Evolutionary conservation across 2,113 vertebrate species (phyloP).

Genomic region (Strix aluco): DNA sequence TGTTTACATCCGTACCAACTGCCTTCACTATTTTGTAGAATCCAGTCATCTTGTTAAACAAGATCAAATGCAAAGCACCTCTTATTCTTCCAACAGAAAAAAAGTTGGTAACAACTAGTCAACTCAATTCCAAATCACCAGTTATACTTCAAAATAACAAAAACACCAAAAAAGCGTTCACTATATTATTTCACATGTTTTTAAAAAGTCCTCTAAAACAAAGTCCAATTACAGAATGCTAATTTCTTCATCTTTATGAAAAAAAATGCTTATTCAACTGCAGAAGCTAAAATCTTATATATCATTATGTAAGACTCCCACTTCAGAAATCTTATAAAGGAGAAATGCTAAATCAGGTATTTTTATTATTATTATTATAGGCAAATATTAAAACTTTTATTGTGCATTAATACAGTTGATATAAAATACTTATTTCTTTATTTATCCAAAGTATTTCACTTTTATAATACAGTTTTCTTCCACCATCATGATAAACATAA

Average conservation of each 20-base stretch:
- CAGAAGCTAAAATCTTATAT: background rate
- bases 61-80: conserved; percentile 61
- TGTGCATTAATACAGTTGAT: background rate
- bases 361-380: background rate
- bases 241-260: background rate
- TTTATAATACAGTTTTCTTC: conserved; percentile 26
- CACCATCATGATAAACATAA: conserved; percentile 41
- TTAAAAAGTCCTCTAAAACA: background rate
- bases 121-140: conserved; percentile 32
- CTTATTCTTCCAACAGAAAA: conserved; percentile 34
- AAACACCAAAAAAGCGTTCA: background rate
- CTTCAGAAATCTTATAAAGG: conserved; percentile 13
- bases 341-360: background rate
- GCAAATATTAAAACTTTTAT: background rate
- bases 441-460: background rate
- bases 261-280: background rate
- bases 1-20: conserved; percentile 53
- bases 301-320: background rate
- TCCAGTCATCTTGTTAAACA: conserved; percentile 45
- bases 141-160: conserved; percentile 12
- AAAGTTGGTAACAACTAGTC: background rate
- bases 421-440: background rate
- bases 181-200: background rate
- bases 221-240: background rate
- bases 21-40: conserved; percentile 51